phyloP scores from a whole-genome alignment of 2,113 vertebrate genomes.

The Alosa alosa region DNA sequence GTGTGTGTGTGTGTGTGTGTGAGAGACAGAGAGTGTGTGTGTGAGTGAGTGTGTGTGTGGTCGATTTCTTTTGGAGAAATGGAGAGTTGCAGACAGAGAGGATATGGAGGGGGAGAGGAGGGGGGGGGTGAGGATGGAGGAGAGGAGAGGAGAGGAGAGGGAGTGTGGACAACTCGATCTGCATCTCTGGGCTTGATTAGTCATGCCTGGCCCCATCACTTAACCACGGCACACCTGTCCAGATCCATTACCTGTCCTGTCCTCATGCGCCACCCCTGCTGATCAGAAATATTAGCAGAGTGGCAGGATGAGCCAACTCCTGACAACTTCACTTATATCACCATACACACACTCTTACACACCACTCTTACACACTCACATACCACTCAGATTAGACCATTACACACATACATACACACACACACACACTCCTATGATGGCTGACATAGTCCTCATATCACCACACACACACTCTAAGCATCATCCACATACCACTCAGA shows the following conservation, averaged over 20 bases:
- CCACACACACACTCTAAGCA: not conserved
- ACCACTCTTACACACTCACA: constrained; percentile 42
- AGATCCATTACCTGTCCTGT: constrained; percentile 11
- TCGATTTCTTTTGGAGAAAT: not conserved
- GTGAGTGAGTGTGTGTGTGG: not conserved
- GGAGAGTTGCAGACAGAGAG: not conserved
- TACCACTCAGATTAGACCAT: constrained; percentile 9
- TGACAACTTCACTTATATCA: constrained; percentile 10
- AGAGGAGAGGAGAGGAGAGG: not conserved
- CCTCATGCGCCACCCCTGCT: not conserved
- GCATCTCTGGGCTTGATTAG: not conserved
- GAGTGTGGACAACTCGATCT: not conserved
- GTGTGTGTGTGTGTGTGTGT: too few relatives aligned
- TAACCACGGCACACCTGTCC: constrained; percentile 53
- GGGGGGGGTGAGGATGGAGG: not conserved
- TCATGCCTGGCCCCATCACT: constrained; percentile 50
- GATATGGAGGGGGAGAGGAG: not conserved
- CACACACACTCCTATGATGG: not conserved
- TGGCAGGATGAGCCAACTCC: constrained; percentile 55
- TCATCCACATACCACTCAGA: not conserved
- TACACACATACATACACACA: constrained; percentile 20
- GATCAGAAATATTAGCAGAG: constrained; percentile 20
- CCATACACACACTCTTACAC: too few relatives aligned
- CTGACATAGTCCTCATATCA: too few relatives aligned
- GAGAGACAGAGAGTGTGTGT: too few relatives aligned